Percentiles rank a stretch among this genome's conserved stretches.
phyloP scores from a whole-genome alignment of 2,113 vertebrate genomes.

The Tragelaphus scriptus region DNA sequence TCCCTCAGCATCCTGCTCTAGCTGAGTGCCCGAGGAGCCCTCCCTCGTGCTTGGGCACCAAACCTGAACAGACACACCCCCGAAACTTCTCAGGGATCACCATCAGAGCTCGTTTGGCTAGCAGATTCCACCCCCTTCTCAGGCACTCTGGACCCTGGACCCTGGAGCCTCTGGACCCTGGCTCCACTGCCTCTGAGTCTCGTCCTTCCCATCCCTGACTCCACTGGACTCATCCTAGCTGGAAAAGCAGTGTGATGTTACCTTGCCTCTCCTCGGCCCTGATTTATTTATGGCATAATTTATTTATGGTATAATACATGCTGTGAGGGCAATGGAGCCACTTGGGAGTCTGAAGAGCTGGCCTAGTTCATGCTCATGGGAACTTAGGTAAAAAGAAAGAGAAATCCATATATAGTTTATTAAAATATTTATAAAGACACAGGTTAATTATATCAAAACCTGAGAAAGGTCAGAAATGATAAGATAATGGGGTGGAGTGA shows the following conservation, averaged over 20 bases:
- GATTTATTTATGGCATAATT: background rate
- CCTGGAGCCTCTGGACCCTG: background rate
- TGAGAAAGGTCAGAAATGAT: background rate
- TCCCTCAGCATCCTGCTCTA: too few relatives aligned
- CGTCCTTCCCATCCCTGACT: background rate
- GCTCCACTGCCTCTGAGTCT: background rate
- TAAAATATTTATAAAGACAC: background rate
- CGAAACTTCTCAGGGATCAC: background rate
- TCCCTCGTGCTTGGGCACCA: rapidly evolving
- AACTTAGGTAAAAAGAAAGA: background rate
- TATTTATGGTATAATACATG: background rate
- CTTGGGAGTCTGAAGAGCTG: background rate
- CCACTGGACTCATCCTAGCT: background rate
- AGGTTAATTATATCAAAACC: background rate
- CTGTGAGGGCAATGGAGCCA: background rate
- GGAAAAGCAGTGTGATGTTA: background rate
- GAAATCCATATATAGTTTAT: background rate
- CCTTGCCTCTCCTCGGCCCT: background rate
- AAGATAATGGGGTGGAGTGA: background rate
- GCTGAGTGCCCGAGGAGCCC: too few relatives aligned
- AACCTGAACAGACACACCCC: background rate
- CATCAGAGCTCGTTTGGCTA: background rate
- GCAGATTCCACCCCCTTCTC: background rate
- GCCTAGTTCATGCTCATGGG: background rate
- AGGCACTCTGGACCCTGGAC: background rate